phyloP scores from a whole-genome alignment of 2,888 invertebrate species.

The Latrodectus elegans region DNA sequence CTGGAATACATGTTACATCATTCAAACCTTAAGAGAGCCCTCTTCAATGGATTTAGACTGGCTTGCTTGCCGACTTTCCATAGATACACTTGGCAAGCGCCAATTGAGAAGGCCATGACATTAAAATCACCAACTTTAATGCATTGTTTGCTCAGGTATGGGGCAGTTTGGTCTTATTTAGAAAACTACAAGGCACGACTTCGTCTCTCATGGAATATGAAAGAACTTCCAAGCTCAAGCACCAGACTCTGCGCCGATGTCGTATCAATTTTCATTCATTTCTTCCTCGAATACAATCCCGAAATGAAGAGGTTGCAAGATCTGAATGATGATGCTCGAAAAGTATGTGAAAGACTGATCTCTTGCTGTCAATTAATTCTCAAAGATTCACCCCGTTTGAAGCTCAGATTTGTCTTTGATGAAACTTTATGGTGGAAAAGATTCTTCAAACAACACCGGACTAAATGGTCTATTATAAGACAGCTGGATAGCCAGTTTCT shows the following conservation, averaged over 20 bases:
- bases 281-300: not conserved
- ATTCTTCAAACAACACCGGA: not conserved
- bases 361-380: not conserved
- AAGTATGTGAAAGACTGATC: not conserved
- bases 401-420: not conserved
- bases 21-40: not conserved
- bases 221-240: not conserved
- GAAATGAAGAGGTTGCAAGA: not conserved
- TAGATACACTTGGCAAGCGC: not conserved
- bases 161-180: not conserved
- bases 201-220: not conserved
- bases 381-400: not conserved
- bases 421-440: not conserved
- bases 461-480: not conserved
- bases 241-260: not conserved
- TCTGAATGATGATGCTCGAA: not conserved
- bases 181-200: not conserved
- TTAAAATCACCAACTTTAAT: not conserved
- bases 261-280: not conserved
- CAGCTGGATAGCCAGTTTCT: not conserved
- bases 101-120: not conserved
- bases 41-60: not conserved
- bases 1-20: not conserved
- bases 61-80: not conserved
- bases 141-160: not conserved